Percentiles rank a stretch among this genome's conserved stretches.
Conservation (phyloP, 2,888 invertebrate species). For the Polydrusus cervinus region DNA sequence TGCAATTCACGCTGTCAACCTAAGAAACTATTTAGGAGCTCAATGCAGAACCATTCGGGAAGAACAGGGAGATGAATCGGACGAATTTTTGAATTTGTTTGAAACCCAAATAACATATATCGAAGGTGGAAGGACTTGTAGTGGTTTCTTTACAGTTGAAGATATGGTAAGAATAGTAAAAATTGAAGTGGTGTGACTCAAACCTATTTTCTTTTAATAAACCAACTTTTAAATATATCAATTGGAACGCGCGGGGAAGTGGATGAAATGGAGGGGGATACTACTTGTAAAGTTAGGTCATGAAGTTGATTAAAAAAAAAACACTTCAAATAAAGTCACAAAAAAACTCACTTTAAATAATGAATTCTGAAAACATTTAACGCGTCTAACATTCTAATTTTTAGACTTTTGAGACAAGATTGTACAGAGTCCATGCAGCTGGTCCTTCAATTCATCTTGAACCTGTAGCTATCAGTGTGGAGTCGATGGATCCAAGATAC, state of each 20-base stretch:
- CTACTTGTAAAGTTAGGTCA: no score
- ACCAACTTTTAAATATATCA: no score
- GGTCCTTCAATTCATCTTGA: constrained; percentile 92
- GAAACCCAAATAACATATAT: constrained; percentile 94
- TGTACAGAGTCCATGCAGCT: constrained; percentile 93
- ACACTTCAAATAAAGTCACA: no score
- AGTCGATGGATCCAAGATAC: constrained; percentile 90
- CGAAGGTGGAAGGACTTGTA: constrained; percentile 97
- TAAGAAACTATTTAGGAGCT: constrained; percentile 96
- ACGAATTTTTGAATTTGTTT: constrained; percentile 95
- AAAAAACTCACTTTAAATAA: no score
- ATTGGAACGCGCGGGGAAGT: no score
- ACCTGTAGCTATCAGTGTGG: constrained; percentile 82
- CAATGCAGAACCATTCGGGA: constrained; percentile 95
- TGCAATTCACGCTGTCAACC: constrained; percentile 98
- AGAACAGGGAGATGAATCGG: constrained; percentile 97
- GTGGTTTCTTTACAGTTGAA: constrained; percentile 97
- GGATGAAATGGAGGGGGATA: no score
- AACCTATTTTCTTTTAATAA: no score
- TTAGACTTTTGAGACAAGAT: constrained; percentile 86
- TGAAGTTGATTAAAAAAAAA: no score
- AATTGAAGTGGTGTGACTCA: no score
- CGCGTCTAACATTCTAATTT: no score
- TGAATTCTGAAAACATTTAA: no score
- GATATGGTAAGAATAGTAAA: constrained; percentile 79